A percentile compares a stretch with the other conserved stretches of the same genome.
Conservation (phyloP, 2,888 invertebrate genomes). For the Sphecodes monilicornis region DNA sequence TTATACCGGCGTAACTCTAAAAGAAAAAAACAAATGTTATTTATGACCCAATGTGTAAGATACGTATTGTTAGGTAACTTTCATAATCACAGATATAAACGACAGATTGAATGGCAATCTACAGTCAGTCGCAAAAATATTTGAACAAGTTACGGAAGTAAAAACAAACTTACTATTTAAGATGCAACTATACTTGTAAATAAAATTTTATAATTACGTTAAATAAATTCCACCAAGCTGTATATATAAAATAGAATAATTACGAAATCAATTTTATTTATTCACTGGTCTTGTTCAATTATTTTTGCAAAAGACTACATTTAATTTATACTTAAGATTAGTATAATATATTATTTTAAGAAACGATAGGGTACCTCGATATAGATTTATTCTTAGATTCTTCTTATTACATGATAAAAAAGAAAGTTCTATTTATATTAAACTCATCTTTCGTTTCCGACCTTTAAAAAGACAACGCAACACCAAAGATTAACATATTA, state of each 20-base stretch:
- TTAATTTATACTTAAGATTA: neutral
- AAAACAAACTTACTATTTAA: neutral
- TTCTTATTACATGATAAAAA: neutral
- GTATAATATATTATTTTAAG: neutral
- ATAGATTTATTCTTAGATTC: conserved; percentile 1
- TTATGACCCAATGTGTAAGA: neutral
- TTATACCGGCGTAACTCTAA: neutral
- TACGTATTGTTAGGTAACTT: neutral
- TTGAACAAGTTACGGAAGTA: neutral
- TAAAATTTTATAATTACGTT: conserved; percentile 2
- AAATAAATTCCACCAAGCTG: neutral
- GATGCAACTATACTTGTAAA: neutral
- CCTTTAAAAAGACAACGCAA: neutral
- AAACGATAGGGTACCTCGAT: neutral
- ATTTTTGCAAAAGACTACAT: neutral
- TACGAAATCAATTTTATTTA: neutral
- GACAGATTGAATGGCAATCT: neutral
- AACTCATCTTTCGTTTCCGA: neutral
- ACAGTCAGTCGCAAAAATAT: neutral
- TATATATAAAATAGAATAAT: conserved; percentile 5
- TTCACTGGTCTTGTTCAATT: neutral
- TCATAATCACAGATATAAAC: neutral
- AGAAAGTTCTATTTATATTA: neutral
- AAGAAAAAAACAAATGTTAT: neutral
- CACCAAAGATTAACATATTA: neutral